These are phyloP conservation scores for Scotopteryx bipunctaria DNA, from an alignment of 2,888 invertebrate genomes.

Conservation along the genomic window DNA sequence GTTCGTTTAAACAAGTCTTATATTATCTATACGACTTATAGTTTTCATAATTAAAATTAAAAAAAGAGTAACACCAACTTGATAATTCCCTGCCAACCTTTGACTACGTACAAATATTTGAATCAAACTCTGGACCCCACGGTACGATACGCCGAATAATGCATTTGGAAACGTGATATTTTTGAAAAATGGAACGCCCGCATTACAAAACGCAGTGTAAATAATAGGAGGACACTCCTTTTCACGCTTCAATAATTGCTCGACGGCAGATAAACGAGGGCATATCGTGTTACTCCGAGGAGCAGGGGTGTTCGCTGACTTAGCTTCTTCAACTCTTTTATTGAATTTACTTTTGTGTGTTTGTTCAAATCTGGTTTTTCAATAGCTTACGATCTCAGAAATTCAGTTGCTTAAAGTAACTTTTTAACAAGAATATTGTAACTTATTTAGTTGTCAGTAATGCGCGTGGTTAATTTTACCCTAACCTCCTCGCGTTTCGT, in stretches of 20 bases:
- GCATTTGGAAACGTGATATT: constrained; percentile 78
- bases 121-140: constrained; percentile 26
- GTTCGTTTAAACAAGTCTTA: too few relatives aligned
- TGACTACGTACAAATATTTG: constrained; percentile 9
- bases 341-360: constrained; percentile 37
- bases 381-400: too few relatives aligned
- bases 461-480: background rate
- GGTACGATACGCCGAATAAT: constrained; percentile 27
- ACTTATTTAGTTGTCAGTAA: too few relatives aligned
- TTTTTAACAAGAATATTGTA: too few relatives aligned
- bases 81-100: background rate
- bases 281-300: constrained; percentile 70
- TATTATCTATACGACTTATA: too few relatives aligned
- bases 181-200: constrained; percentile 76
- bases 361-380: constrained; percentile 14
- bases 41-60: too few relatives aligned
- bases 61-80: too few relatives aligned
- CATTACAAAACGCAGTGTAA: constrained; percentile 80
- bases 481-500: constrained; percentile 5
- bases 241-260: constrained; percentile 85
- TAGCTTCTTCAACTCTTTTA: constrained; percentile 67
- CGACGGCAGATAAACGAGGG: constrained; percentile 80
- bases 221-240: constrained; percentile 82
- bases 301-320: constrained; percentile 58
- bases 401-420: too few relatives aligned